Conservation (phyloP, 2,113 vertebrate species). For the Dromaius novaehollandiae region DNA sequence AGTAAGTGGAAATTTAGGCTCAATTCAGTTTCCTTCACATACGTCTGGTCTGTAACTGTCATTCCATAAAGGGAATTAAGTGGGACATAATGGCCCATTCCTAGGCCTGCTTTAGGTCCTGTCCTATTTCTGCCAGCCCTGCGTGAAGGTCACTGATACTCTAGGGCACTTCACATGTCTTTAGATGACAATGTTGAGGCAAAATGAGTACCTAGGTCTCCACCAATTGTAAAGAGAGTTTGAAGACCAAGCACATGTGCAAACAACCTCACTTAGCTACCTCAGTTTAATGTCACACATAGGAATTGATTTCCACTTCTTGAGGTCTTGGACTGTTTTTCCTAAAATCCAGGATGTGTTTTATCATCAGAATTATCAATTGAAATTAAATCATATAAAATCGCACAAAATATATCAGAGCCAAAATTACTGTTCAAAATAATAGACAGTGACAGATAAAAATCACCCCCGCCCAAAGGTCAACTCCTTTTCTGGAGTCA, state of each 20-base stretch:
- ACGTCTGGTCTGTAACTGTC: background rate
- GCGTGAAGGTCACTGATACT: background rate
- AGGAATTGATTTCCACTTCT: background rate
- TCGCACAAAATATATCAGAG: background rate
- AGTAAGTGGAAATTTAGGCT: background rate
- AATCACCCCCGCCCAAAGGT: background rate
- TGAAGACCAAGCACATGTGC: background rate
- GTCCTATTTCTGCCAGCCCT: background rate
- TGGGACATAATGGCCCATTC: too few species aligned
- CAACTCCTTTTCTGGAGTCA: background rate
- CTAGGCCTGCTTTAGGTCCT: fast-evolving
- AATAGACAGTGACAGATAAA: background rate
- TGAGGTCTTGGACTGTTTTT: background rate
- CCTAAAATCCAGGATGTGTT: background rate
- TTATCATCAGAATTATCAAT: background rate
- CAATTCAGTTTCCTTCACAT: background rate
- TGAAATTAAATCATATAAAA: background rate
- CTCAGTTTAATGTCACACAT: background rate
- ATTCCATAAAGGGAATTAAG: background rate
- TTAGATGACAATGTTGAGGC: background rate
- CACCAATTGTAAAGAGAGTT: background rate
- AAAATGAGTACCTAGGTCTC: background rate
- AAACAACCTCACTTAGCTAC: background rate
- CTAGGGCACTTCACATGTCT: background rate
- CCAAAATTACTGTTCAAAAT: background rate